Evolutionary conservation across 2,888 invertebrate species (phyloP).

Genomic region (Habroteleia sp.): DNA sequence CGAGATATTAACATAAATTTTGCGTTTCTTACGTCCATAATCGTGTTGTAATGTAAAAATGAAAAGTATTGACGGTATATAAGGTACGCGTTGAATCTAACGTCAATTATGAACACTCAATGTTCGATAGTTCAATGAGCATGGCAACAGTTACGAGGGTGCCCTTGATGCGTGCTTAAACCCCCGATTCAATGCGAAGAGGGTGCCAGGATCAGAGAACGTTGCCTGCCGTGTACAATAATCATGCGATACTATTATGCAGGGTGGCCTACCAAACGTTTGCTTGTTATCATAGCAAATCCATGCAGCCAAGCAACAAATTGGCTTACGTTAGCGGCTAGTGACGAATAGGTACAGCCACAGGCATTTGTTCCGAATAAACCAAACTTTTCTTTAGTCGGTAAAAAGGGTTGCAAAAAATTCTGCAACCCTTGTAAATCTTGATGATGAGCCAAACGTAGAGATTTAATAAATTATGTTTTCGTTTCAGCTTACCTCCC

Average conservation of each 20-base stretch:
- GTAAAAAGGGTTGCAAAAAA: slow-evolving; percentile 47
- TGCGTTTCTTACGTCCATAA: slow-evolving; percentile 12
- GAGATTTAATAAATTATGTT: slow-evolving; percentile 50
- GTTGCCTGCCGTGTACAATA: slow-evolving; percentile 65
- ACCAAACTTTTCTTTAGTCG: slow-evolving; percentile 45
- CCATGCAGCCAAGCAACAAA: slow-evolving; percentile 77
- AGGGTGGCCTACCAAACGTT: slow-evolving; percentile 62
- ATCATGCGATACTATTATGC: slow-evolving; percentile 71
- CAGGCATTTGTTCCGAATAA: slow-evolving; percentile 71
- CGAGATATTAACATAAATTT: no score
- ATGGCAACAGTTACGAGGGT: slow-evolving; percentile 47
- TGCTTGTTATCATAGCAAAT: slow-evolving; percentile 73
- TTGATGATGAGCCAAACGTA: slow-evolving; percentile 36
- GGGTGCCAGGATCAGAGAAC: slow-evolving; percentile 62
- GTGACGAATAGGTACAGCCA: slow-evolving; percentile 70
- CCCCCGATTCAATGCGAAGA: slow-evolving; percentile 60
- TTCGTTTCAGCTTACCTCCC: slow-evolving; percentile 26
- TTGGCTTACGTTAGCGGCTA: slow-evolving; percentile 76
- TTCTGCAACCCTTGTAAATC: slow-evolving; percentile 47
- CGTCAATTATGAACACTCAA: slow-evolving; percentile 60
- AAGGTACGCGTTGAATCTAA: slow-evolving; percentile 51
- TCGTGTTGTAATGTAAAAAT: slow-evolving; percentile 31
- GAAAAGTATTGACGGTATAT: slow-evolving; percentile 22
- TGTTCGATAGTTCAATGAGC: slow-evolving; percentile 54
- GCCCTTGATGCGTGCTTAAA: slow-evolving; percentile 60